Percentiles rank a stretch among this genome's conserved stretches.
phyloP scores from a whole-genome alignment of 1,140 invertebrate genomes.

The Drosophila equinoxialis region DNA sequence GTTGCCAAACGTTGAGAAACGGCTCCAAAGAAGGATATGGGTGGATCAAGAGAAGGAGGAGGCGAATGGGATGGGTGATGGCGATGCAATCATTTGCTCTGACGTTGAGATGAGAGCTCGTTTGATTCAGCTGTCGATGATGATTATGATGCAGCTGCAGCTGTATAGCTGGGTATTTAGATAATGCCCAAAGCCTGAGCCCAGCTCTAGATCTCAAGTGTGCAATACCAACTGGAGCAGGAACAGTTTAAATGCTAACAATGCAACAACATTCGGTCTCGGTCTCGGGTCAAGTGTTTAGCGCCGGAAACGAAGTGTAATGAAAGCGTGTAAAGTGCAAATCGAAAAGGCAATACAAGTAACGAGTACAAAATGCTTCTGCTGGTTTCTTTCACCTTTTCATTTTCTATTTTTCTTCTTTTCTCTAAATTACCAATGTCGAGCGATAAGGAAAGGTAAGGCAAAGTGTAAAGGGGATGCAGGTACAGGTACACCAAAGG shows the following conservation, averaged over 20 bases:
- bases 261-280: slow-evolving; percentile 52
- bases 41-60: not conserved
- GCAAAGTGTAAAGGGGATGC: slow-evolving; percentile 25
- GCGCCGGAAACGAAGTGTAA: slow-evolving; percentile 78
- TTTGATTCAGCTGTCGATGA: slow-evolving; percentile 61
- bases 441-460: slow-evolving; percentile 53
- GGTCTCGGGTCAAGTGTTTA: slow-evolving; percentile 62
- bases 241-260: slow-evolving; percentile 68
- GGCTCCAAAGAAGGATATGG: not conserved
- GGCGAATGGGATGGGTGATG: not conserved
- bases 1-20: slow-evolving; percentile 38
- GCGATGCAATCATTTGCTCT: slow-evolving; percentile 49
- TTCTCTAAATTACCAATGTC: slow-evolving; percentile 75
- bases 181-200: slow-evolving; percentile 47
- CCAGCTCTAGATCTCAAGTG: slow-evolving; percentile 55
- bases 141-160: slow-evolving; percentile 57
- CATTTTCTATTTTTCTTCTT: slow-evolving; percentile 18
- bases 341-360: slow-evolving; percentile 79
- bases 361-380: slow-evolving; percentile 56
- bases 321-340: slow-evolving; percentile 81
- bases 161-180: slow-evolving; percentile 52
- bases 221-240: slow-evolving; percentile 61
- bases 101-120: slow-evolving; percentile 58
- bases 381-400: not conserved
- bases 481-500: slow-evolving; percentile 46